phyloP scores from a whole-genome alignment of 1,140 invertebrate genomes.

The Vanessa tameamea region DNA sequence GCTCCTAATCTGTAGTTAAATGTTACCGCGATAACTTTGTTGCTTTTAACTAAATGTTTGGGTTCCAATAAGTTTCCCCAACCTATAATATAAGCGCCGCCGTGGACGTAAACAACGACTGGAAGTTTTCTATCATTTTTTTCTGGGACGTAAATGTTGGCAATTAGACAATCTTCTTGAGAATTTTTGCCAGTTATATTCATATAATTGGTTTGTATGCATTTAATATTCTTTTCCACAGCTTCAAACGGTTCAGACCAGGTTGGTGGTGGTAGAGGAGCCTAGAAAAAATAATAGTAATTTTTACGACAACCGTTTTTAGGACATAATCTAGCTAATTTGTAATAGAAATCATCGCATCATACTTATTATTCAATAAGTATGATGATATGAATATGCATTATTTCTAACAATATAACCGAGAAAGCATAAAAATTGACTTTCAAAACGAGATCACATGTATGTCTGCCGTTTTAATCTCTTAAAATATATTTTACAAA shows the following conservation, averaged over 20 bases:
- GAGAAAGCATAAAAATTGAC: no score
- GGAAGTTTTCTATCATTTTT: conserved; percentile 54
- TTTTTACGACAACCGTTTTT: not conserved
- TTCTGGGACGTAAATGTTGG: conserved; percentile 59
- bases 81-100: conserved; percentile 38
- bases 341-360: no score
- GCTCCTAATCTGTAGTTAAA: conserved; percentile 44
- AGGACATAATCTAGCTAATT: not conserved
- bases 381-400: no score
- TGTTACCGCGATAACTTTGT: conserved; percentile 37
- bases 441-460: no score
- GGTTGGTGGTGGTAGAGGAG: conserved; percentile 46
- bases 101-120: conserved; percentile 52
- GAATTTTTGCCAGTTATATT: not conserved
- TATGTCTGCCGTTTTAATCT: no score
- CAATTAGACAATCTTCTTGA: conserved; percentile 61
- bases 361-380: no score
- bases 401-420: no score
- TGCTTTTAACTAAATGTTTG: conserved; percentile 29
- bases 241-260: conserved; percentile 51
- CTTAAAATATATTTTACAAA: no score
- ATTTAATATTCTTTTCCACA: conserved; percentile 46
- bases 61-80: conserved; percentile 32
- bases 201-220: conserved; percentile 45
- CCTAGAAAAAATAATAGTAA: conserved; percentile 40